Conservation (phyloP, 1,140 invertebrate genomes). For the Leptinotarsa lineolata region DNA sequence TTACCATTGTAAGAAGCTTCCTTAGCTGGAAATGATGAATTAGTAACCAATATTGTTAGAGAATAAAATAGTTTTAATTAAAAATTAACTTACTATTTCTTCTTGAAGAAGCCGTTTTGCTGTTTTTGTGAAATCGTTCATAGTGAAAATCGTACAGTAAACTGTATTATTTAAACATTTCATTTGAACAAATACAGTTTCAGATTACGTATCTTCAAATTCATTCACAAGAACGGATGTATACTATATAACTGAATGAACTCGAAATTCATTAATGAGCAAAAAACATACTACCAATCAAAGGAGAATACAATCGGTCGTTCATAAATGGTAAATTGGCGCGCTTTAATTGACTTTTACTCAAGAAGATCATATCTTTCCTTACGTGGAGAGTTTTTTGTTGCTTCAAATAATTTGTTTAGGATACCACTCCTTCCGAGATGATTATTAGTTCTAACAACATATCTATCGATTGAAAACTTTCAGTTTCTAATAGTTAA, state of each 20-base stretch:
- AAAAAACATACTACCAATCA: background rate
- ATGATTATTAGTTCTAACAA: background rate
- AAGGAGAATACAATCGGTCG: background rate
- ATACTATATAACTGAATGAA: background rate
- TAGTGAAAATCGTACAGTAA: too few relatives aligned
- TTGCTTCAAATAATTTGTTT: background rate
- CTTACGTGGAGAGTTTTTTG: background rate
- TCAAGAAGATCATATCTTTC: background rate
- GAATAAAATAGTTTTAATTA: too few relatives aligned
- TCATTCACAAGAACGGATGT: background rate
- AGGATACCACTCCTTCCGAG: background rate
- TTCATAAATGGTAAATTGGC: background rate
- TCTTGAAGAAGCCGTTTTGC: too few relatives aligned
- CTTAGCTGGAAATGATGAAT: too few relatives aligned
- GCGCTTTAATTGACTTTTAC: background rate
- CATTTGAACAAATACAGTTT: too few relatives aligned
- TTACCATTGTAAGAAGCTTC: too few relatives aligned
- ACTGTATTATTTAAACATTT: too few relatives aligned
- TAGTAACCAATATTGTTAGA: too few relatives aligned
- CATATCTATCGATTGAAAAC: background rate
- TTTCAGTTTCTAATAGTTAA: background rate
- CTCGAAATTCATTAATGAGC: background rate
- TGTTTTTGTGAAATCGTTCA: too few relatives aligned
- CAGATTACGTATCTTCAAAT: background rate
- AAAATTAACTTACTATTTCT: too few relatives aligned